Evolutionary conservation across 2,797 vertebrate species (phyloP).

Genomic region (Gymnoscopelus microlampas): DNA sequence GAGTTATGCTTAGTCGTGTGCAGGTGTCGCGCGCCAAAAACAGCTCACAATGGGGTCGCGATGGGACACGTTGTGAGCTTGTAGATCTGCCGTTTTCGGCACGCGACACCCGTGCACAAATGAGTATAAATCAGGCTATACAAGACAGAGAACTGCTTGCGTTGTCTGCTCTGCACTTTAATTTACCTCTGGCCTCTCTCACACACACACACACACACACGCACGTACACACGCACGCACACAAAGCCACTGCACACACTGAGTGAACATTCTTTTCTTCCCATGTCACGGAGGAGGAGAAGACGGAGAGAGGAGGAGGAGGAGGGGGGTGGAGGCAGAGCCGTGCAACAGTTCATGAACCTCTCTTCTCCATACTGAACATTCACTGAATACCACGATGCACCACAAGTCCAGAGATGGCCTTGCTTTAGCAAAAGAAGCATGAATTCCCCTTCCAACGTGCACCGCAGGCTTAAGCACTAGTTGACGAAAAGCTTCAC

Average conservation of each 20-base stretch:
- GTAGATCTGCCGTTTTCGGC: too few species aligned
- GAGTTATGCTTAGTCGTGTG: too few species aligned
- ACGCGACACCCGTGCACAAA: too few species aligned
- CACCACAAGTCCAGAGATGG: slow-evolving; percentile 52
- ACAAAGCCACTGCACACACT: neutral
- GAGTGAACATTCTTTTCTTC: slow-evolving; percentile 18
- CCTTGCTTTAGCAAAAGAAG: slow-evolving; percentile 45
- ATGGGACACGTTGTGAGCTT: too few species aligned
- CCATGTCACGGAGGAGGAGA: slow-evolving; percentile 24
- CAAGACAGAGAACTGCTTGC: neutral
- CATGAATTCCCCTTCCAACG: slow-evolving; percentile 21
- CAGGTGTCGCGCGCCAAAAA: too few species aligned
- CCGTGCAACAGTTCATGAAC: slow-evolving; percentile 51
- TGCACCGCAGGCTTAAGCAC: slow-evolving; percentile 7
- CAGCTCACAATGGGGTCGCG: too few species aligned
- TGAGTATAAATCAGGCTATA: too few species aligned
- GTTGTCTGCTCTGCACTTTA: slow-evolving; percentile 11
- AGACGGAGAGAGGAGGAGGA: slow-evolving; percentile 12
- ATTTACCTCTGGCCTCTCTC: slow-evolving; percentile 1
- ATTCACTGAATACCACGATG: slow-evolving; percentile 59
- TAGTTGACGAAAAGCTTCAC: slow-evolving; percentile 13
- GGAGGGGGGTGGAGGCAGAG: slow-evolving; percentile 26
- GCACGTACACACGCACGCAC: neutral
- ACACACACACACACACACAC: slow-evolving; percentile 34
- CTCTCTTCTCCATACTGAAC: slow-evolving; percentile 17